Conservation (phyloP, 2,888 invertebrate species). For the Oxycera nigricornis region DNA sequence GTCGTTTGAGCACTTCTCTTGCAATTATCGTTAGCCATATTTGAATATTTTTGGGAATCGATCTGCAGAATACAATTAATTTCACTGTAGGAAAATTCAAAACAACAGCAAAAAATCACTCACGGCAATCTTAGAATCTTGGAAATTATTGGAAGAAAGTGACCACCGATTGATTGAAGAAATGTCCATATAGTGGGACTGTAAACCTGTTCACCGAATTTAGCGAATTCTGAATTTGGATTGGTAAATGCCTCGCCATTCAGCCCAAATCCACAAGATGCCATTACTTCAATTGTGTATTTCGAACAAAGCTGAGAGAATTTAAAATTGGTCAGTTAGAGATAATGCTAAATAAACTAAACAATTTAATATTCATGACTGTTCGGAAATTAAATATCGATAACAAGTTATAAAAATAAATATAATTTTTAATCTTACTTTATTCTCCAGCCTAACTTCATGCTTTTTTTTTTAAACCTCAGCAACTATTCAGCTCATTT, state of each 20-base stretch:
- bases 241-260: conserved; percentile 46
- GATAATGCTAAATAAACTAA: too few species aligned
- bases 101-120: conserved; percentile 26
- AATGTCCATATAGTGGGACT: conserved; percentile 39
- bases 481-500: too few species aligned
- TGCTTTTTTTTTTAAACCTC: too few species aligned
- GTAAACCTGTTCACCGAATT: conserved; percentile 39
- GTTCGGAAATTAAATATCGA: too few species aligned
- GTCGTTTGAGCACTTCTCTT: conserved; percentile 28
- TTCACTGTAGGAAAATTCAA: neutral
- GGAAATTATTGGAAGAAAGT: conserved; percentile 7
- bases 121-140: conserved; percentile 28
- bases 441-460: too few species aligned
- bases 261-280: conserved; percentile 44
- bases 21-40: conserved; percentile 28
- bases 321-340: too few species aligned
- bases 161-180: conserved; percentile 27
- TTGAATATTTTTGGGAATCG: conserved; percentile 36
- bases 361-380: too few species aligned
- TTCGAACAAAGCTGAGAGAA: conserved; percentile 44
- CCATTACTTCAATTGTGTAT: conserved; percentile 44
- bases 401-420: too few species aligned
- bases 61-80: conserved; percentile 7
- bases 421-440: too few species aligned
- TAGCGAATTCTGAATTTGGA: conserved; percentile 41